phyloP scores from a whole-genome alignment of 2,888 invertebrate species.

The Clepsis dumicolana region DNA sequence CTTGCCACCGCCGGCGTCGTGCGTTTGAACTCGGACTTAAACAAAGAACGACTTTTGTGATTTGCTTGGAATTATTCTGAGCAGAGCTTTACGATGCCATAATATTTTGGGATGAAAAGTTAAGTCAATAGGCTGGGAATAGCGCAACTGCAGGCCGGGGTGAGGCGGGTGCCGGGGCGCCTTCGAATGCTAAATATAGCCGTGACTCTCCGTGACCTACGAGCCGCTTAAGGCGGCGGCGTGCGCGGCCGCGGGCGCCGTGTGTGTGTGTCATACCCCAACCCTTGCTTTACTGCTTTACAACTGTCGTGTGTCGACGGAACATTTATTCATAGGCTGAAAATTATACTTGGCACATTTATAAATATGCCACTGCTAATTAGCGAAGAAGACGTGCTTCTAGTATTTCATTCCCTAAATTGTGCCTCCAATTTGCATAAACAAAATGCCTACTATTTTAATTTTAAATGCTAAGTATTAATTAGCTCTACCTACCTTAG shows the following conservation, averaged over 20 bases:
- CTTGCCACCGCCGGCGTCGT: not conserved
- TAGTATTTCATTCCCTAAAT: no score
- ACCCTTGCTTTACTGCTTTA: not conserved
- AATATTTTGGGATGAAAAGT: conserved; percentile 11
- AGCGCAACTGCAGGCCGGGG: not conserved
- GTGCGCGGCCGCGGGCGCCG: not conserved
- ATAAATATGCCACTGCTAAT: not conserved
- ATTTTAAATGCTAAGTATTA: no score
- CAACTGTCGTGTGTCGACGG: not conserved
- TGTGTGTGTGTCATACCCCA: not conserved
- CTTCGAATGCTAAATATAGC: conserved; percentile 43
- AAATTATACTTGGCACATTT: not conserved
- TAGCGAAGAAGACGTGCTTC: not conserved
- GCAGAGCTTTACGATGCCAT: conserved; percentile 15
- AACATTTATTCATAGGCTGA: not conserved
- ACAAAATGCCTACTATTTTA: no score
- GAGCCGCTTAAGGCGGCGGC: not conserved
- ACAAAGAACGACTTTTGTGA: conserved; percentile 8
- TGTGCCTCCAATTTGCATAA: no score
- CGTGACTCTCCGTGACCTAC: conserved; percentile 26
- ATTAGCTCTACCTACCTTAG: not conserved
- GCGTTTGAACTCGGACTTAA: not conserved
- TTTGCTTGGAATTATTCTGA: not conserved
- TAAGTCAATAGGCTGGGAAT: conserved; percentile 13
- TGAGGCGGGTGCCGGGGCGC: conserved; percentile 6